Percentiles rank a stretch among this genome's conserved stretches.
phyloP scores from a whole-genome alignment of 2,113 vertebrate species.

The Noturus placidus region DNA sequence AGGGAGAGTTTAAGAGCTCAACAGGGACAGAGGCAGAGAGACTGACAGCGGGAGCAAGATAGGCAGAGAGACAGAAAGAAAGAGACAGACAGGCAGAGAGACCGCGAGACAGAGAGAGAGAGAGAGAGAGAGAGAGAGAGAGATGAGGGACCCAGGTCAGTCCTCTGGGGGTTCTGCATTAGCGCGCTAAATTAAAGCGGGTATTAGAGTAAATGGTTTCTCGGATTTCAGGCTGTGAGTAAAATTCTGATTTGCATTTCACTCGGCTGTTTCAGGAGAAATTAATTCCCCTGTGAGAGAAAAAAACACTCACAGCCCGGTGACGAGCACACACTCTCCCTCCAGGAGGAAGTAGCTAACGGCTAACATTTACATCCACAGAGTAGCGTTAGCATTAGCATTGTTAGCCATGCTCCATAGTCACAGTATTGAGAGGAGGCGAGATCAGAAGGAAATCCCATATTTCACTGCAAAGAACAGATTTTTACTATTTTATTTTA shows the following conservation, averaged over 20 bases:
- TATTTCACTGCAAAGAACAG: background rate
- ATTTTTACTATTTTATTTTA: background rate
- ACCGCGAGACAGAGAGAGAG: background rate
- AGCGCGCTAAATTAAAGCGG: conserved; percentile 80
- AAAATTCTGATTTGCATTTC: conserved; percentile 83
- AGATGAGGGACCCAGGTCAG: conserved; percentile 49
- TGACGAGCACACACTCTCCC: background rate
- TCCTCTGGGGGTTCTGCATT: conserved; percentile 79
- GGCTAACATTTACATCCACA: background rate
- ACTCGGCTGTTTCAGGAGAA: conserved; percentile 78
- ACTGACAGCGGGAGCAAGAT: conserved; percentile 57
- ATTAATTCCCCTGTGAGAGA: conserved; percentile 77
- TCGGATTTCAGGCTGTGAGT: conserved; percentile 83
- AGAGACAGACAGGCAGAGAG: background rate
- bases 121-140: conserved; percentile 48
- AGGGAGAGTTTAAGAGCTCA: too few relatives aligned
- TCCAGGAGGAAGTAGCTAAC: background rate
- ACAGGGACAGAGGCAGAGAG: conserved; percentile 51
- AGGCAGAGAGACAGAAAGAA: background rate
- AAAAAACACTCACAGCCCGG: background rate
- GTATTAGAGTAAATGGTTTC: conserved; percentile 81
- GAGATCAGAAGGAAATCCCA: background rate
- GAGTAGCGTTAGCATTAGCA: background rate
- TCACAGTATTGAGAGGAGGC: background rate
- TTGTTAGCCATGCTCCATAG: background rate